Conservation (phyloP, 1,140 invertebrate genomes). For the Drosophila saltans region DNA sequence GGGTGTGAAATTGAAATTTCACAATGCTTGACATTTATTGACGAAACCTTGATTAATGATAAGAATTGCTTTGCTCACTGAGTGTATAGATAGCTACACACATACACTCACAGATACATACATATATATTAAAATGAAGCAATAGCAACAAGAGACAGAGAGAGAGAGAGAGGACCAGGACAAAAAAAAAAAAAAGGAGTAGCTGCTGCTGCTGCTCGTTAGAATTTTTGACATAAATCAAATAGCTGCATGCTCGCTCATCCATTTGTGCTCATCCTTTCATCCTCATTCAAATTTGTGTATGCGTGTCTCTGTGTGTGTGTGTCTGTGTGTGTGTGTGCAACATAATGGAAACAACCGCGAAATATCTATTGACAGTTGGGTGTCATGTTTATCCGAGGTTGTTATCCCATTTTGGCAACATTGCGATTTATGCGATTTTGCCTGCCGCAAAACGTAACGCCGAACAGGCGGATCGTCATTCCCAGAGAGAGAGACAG, state of each 20-base stretch:
- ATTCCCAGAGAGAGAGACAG: neutral
- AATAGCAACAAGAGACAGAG: neutral
- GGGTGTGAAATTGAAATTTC: slow-evolving; percentile 81
- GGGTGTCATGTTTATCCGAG: slow-evolving; percentile 83
- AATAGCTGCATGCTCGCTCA: slow-evolving; percentile 80
- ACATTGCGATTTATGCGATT: slow-evolving; percentile 82
- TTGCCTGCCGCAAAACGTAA: slow-evolving; percentile 34
- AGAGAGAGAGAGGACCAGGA: neutral
- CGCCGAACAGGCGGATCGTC: slow-evolving; percentile 55
- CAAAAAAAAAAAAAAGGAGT: slow-evolving; percentile 35
- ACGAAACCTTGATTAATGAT: slow-evolving; percentile 80
- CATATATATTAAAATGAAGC: slow-evolving; percentile 31
- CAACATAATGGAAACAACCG: slow-evolving; percentile 82
- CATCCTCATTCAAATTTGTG: slow-evolving; percentile 16
- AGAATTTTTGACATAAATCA: slow-evolving; percentile 83
- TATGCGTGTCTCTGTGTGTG: neutral
- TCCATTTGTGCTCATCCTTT: slow-evolving; percentile 50
- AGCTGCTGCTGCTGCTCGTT: slow-evolving; percentile 70
- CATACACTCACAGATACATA: no score
- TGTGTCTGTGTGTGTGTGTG: slow-evolving; percentile 48
- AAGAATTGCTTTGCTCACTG: slow-evolving; percentile 47
- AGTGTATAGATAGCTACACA: no score
- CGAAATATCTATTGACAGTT: slow-evolving; percentile 83
- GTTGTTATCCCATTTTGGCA: slow-evolving; percentile 83
- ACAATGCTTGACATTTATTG: slow-evolving; percentile 80